Percentiles rank a stretch among this genome's conserved stretches.
phyloP scores from a whole-genome alignment of 2,888 invertebrate species.

The Formica aserva region DNA sequence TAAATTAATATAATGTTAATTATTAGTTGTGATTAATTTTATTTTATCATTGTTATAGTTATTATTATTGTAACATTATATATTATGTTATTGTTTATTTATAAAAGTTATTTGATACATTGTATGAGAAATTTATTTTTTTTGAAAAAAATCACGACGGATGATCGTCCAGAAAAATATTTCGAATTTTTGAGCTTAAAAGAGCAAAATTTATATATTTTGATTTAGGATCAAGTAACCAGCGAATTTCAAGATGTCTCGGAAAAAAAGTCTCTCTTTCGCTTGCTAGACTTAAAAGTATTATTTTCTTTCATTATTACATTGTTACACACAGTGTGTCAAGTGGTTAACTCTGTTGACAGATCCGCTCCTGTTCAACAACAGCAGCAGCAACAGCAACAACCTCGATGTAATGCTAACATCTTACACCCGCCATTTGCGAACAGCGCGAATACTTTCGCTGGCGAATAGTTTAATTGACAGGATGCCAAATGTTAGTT shows the following conservation, averaged over 20 bases:
- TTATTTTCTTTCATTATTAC: not conserved
- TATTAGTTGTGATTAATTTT: not conserved
- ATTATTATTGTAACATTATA: not conserved
- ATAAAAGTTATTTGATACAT: not conserved
- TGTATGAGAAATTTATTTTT: not conserved
- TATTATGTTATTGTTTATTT: not conserved
- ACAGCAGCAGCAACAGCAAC: not conserved
- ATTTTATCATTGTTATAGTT: not conserved
- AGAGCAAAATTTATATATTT: not conserved
- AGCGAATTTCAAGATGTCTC: not conserved
- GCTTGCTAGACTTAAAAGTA: not conserved
- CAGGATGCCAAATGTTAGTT: conserved; percentile 69
- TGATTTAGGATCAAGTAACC: not conserved
- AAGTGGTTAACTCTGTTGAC: not conserved
- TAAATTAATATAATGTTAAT: not conserved
- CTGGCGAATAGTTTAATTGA: conserved; percentile 62
- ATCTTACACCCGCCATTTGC: conserved; percentile 10
- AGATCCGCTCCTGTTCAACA: conserved; percentile 27
- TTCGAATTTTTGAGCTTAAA: not conserved
- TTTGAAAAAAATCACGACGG: not conserved
- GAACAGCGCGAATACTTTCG: conserved; percentile 35
- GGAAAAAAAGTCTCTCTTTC: not conserved
- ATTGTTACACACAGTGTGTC: not conserved
- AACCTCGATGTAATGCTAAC: conserved; percentile 38
- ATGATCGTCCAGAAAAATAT: not conserved